Conservation (phyloP, 1,140 invertebrate species). For the Drosophila subobscura region DNA sequence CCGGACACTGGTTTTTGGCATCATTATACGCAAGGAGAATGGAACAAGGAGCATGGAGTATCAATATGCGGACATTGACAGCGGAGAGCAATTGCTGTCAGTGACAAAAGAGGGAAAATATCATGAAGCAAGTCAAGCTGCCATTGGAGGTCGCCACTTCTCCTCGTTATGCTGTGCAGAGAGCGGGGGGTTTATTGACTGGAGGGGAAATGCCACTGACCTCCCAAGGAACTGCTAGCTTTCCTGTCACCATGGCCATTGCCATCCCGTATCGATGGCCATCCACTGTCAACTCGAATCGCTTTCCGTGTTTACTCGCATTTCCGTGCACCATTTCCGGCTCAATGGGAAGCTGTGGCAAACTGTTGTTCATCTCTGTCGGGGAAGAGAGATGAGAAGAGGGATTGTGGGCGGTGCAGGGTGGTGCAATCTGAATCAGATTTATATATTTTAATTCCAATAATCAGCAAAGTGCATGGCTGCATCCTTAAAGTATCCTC, state of each 20-base stretch:
- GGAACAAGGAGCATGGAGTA: constrained; percentile 1
- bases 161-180: not conserved
- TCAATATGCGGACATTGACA: constrained; percentile 44
- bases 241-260: not conserved
- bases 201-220: constrained; percentile 37
- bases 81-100: constrained; percentile 59
- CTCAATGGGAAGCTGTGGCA: constrained; percentile 55
- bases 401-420: constrained; percentile 47
- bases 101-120: constrained; percentile 35
- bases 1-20: constrained; percentile 14
- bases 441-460: too few relatives aligned
- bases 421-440: too few relatives aligned
- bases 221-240: constrained; percentile 19
- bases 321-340: constrained; percentile 55
- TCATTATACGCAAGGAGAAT: not conserved
- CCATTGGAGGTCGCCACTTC: constrained; percentile 19
- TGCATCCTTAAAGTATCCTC: too few relatives aligned
- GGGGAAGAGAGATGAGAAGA: constrained; percentile 40
- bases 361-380: constrained; percentile 28
- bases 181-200: constrained; percentile 33
- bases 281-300: constrained; percentile 38
- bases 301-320: constrained; percentile 51
- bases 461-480: too few relatives aligned
- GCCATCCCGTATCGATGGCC: constrained; percentile 28
- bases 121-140: constrained; percentile 56